These are phyloP conservation scores for Drosophila paulistorum DNA, from an alignment of 1,140 invertebrate species.

Conservation along the genomic window DNA sequence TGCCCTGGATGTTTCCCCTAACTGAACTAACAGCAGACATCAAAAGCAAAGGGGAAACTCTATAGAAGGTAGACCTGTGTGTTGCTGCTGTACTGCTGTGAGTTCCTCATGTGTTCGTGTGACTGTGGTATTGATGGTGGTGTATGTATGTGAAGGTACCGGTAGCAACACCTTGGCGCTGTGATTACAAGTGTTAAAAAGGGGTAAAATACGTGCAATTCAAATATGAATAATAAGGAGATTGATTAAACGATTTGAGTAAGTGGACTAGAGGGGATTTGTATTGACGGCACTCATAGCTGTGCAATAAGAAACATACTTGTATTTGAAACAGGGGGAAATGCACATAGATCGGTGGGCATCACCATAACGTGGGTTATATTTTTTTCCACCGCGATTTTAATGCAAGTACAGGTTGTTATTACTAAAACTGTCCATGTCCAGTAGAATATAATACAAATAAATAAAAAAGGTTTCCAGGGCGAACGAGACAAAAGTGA, in stretches of 20 bases:
- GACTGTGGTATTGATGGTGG: too few species aligned
- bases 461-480: too few species aligned
- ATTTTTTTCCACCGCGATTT: neutral
- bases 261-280: neutral
- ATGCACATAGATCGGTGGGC: too few species aligned
- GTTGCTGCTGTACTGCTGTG: conserved; percentile 57
- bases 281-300: neutral
- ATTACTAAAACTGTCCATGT: too few species aligned
- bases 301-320: too few species aligned
- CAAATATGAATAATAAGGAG: conserved; percentile 19
- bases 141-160: neutral
- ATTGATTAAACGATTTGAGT: neutral
- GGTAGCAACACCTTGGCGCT: conserved; percentile 45
- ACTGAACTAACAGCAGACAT: conserved; percentile 11
- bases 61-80: conserved; percentile 42
- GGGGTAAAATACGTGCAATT: neutral
- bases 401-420: too few species aligned
- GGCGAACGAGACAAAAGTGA: too few species aligned
- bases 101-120: conserved; percentile 11
- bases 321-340: too few species aligned
- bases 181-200: conserved; percentile 52
- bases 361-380: neutral
- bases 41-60: neutral
- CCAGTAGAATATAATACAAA: too few species aligned
- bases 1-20: conserved; percentile 40